Base-by-base conservation (phyloP, 2,888 invertebrate species). In the Achlya flavicornis region DNA sequence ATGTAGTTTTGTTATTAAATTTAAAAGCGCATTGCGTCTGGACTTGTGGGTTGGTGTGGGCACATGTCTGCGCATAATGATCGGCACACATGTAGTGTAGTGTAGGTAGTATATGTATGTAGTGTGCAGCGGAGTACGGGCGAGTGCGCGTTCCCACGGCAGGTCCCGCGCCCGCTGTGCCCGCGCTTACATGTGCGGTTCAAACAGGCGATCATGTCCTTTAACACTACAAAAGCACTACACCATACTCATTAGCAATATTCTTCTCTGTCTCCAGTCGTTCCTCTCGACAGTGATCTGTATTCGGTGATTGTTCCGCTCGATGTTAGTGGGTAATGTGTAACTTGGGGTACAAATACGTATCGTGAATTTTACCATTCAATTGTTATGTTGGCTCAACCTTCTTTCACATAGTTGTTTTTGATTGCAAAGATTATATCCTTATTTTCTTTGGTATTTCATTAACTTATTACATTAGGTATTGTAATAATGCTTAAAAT, bases 31-130 rank as follows among this genome's bases (percentile, higher is more conserved):
- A 33, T 33, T 61, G n/a, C 48, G 33, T 61, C 46, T 32, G 46
- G 48, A 1, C n/a, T 48, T 8, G 48, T 33, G 61, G n/a, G n/a
- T n/a, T 43, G 61, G 38, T 57, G 57, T 26, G n/a, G 58, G 64
- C 74, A 74, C 74, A 73, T 73, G 74, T 62, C 65, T 63, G 14
- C 67, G 73, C 74, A 69, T 73, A 69, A 67, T 73, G 67, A 53
- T 19, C 63, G 69, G 16, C 16, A 19, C 76, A 76, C 71, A 71
- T 75, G 74, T 69, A 53, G 71, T 38, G 14, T 19, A 46, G 33
- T n/a, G 8, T 46, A n/a, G 12, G 3, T 14, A 4, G 6, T 46
- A n/a, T 33, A 33, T 33, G 5, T 33, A 33, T 33, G 33, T 33
- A 33, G 33, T 33, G n/a, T n/a, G n/a, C 6, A 53, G 48, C 8